These are phyloP conservation scores for Acrocyrtus sp. DNA, from an alignment of 2,888 invertebrate species.

Conservation along the genomic window DNA sequence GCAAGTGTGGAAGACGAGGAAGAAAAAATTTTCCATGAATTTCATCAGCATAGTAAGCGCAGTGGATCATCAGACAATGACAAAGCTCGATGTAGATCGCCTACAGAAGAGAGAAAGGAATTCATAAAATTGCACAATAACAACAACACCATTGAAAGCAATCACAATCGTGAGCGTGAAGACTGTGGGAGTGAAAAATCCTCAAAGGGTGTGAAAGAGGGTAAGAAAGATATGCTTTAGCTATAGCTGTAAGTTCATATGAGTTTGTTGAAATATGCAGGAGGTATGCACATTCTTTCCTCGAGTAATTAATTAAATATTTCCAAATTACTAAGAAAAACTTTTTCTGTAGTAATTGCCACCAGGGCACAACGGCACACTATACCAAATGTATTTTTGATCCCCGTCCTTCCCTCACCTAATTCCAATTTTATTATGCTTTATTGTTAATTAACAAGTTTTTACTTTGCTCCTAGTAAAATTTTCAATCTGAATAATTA, in stretches of 20 bases:
- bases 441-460: constrained; percentile 20
- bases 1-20: constrained; percentile 14
- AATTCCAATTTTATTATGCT: no score
- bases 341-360: no score
- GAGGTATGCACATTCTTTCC: neutral
- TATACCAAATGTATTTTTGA: no score
- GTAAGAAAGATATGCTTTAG: no score
- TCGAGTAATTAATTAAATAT: neutral
- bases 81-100: neutral
- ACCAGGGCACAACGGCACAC: no score
- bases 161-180: constrained; percentile 13
- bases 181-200: constrained; percentile 20
- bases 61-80: no score
- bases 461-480: constrained; percentile 25
- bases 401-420: no score
- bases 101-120: constrained; percentile 9
- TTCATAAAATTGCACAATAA: constrained; percentile 8
- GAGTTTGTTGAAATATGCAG: no score
- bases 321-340: no score
- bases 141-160: constrained; percentile 27
- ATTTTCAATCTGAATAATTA: constrained; percentile 44
- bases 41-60: neutral
- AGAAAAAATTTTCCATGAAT: constrained; percentile 16
- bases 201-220: constrained; percentile 6
- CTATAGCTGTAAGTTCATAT: neutral